Evolutionary conservation across 2,113 vertebrate genomes (phyloP), one percentile per base, ranked within the genome.

Genomic region (Alligator sinensis): DNA sequence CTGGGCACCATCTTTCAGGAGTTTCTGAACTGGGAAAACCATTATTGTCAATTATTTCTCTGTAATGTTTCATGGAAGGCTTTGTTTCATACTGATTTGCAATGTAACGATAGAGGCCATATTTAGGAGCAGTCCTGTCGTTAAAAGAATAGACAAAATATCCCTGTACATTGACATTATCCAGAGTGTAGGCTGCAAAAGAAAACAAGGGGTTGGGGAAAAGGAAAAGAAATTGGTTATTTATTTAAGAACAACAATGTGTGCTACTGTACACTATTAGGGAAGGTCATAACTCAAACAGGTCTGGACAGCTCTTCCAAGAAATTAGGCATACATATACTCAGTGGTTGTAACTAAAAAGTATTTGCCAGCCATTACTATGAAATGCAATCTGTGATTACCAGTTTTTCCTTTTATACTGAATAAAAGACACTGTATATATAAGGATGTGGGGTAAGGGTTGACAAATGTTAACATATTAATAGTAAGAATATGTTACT

Each of bases 111-210:
- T 99, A 99, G 92, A 99, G 93, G 61, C 99, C 99, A 6, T 98
- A 99, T 62, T 97, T 98, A 0, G 99, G 99, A 97, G 99, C 98
- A 9, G 98, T 97, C 77, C 98, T 98, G 96, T 99, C 99, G 14
- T 95, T 99, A 88, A 99, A 98, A 13, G 99, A 99, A 92, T 99
- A 99, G 6, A 98, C 98, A 90, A 99, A 99, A 98, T 99, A 99
- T n/a, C 99, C 99, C 90, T 98, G 98, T 68, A 99, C 97, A 95
- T 99, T 99, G 57, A 99, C 97, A 0, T 98, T 98, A 85, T 99
- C 99, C 97, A 99, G 94, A 27, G 94, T 76, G 76, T 98, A 98
- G 24, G 99, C 99, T 99, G 95, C 11, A 88, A 96, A 93, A 97
- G 59, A 96, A 88, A 84, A 91, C 34, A 94, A 62, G 61, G 63